Conservation (phyloP, 2,888 invertebrate genomes). For the Odontocolon sp. region DNA sequence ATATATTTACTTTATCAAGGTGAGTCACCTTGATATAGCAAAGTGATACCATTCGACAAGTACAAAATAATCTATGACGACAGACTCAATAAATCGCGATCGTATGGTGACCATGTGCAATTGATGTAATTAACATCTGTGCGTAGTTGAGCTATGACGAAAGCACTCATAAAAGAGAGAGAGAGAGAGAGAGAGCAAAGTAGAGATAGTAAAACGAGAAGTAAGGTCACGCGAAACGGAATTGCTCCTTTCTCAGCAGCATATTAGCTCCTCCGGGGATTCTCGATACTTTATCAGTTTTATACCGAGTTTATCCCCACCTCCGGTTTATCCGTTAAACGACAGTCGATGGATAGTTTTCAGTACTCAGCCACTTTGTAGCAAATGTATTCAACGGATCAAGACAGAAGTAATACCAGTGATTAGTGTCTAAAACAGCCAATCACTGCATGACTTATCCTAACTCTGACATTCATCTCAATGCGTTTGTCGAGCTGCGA, state of each 20-base stretch:
- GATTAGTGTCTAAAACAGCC: too few species aligned
- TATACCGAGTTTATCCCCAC: too few species aligned
- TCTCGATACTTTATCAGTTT: constrained; percentile 14
- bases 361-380: too few species aligned
- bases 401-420: too few species aligned
- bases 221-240: constrained; percentile 35
- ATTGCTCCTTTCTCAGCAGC: constrained; percentile 12
- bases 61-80: constrained; percentile 45
- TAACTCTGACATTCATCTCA: constrained; percentile 6
- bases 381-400: too few species aligned
- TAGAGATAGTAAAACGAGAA: not conserved
- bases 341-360: too few species aligned
- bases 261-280: not conserved
- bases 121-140: constrained; percentile 43
- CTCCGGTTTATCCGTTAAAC: too few species aligned
- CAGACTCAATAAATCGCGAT: constrained; percentile 39
- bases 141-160: constrained; percentile 48
- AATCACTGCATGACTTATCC: too few species aligned
- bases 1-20: not conserved
- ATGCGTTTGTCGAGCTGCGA: constrained; percentile 16
- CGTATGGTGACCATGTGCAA: constrained; percentile 32
- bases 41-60: constrained; percentile 26
- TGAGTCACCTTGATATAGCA: constrained; percentile 21
- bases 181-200: constrained; percentile 3
- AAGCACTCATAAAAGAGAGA: constrained; percentile 27